Evolutionary conservation across 2,888 invertebrate genomes (phyloP), one percentile per base, ranked within the genome.

Genomic region (Lypha dubia): DNA sequence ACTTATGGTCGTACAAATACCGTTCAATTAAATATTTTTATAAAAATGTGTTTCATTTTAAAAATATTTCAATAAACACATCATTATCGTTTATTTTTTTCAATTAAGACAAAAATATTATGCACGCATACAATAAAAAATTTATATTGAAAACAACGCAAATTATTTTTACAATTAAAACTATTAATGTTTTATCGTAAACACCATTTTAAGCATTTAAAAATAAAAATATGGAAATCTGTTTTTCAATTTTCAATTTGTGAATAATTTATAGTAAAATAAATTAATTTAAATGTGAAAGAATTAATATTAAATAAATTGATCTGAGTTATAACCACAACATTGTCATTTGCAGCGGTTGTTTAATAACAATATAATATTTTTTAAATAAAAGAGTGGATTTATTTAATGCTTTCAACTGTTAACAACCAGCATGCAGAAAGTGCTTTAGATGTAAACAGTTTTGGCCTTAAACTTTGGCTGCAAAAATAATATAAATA

Each of bases 31-130:
- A 73, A 60, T 28, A 28, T 22, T 56, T 32, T 13, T 32, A 65
- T 51, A 68, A 49, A 67, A 77, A 28, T 68, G 13, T 20, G 68
- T 60, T 70, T 49, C 22, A 46, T 67, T 35, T 68, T 15, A 60
- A 41, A 62, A 49, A 53, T n/a, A 73, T 67, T 67, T 51, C 79
- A 65, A 73, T 80, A 73, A 80, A 73, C 79, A 80, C 79, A 60
- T 80, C 73, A 67, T 80, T 65, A 67, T 32, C 22, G 20, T 28
- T 58, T 20, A 11, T 38, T 44, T 44, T n/a, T 73, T 63, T 53
- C 46, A 79, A 71, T 79, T 56, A 65, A 35, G 46, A 7, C 20
- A 46, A 28, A 51, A 38, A 62, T 24, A 28, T 28, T 24, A 24
- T 13, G n/a, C 5, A 44, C 15, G 17, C 5, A 28, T 5, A 28